Conservation (phyloP, 2,888 invertebrate genomes). For the Junonia oenone region DNA sequence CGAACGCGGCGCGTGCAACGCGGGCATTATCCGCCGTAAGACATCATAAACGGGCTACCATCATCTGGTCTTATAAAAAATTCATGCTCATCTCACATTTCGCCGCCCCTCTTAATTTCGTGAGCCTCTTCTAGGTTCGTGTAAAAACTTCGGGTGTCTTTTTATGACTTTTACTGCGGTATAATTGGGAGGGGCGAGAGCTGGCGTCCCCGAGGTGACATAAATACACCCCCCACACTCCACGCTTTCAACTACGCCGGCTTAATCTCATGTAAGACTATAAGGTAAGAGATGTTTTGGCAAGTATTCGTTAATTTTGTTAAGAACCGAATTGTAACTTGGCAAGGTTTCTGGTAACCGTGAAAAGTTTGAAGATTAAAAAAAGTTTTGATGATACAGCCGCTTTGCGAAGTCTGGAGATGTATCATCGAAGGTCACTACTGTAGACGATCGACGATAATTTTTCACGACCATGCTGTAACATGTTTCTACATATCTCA, state of each 20-base stretch:
- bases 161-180: slow-evolving; percentile 81
- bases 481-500: too few relatives aligned
- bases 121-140: slow-evolving; percentile 76
- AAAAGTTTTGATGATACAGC: background rate
- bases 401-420: background rate
- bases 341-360: slow-evolving; percentile 13
- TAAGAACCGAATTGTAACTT: slow-evolving; percentile 26
- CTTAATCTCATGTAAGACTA: slow-evolving; percentile 76
- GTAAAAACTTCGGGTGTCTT: slow-evolving; percentile 80
- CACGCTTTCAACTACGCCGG: slow-evolving; percentile 58
- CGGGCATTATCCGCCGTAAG: slow-evolving; percentile 74
- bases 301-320: slow-evolving; percentile 48
- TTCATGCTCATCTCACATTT: slow-evolving; percentile 80
- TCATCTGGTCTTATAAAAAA: slow-evolving; percentile 79
- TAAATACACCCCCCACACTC: slow-evolving; percentile 72
- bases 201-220: slow-evolving; percentile 77
- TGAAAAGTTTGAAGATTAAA: slow-evolving; percentile 1
- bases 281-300: slow-evolving; percentile 55
- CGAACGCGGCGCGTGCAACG: slow-evolving; percentile 68
- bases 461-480: too few relatives aligned
- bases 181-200: slow-evolving; percentile 79
- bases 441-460: background rate
- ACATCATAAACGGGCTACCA: slow-evolving; percentile 78
- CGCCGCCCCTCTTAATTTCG: slow-evolving; percentile 80
- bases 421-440: background rate